Base-by-base conservation (phyloP, 2,888 invertebrate genomes). In the Leptothorax acervorum region DNA sequence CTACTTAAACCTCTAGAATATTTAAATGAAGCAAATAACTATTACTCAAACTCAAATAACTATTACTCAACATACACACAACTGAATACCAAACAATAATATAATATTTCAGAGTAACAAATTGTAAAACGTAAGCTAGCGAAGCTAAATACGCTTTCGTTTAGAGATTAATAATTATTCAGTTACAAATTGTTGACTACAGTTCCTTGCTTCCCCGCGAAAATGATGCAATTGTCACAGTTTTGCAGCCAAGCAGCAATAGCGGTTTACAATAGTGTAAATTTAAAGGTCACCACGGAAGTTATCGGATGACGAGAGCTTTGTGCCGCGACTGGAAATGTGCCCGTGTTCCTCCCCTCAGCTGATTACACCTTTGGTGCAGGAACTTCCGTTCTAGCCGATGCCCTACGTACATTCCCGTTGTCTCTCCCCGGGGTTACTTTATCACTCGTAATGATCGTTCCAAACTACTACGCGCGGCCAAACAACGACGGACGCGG, bases 371-470 rank as follows among this genome's bases (percentile, higher is more conserved):
- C 42, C 53, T 45, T 82, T 51, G 82, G 28, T 15, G 2, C 8
- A 51, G 35, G 18, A 45, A 82, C 75, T 82, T 82, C 45, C 75
- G 53, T 23, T 53, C 23, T 31, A 48, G 8, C 48, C 60, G 60
- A 15, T 35, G 39, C 12, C 8, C 45, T 45, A 79, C 42, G 73
- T 81, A 51, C 75, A 75, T 75, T 31, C 53, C 35, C 63, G 63
- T 53, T 75, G 82, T 63, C 75, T 31, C 45, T 60, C 71, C 84
- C 71, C 63, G 28, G 84, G 84, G 60, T 83, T 78, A 85, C 71
- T 84, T 78, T 83, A 78, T 84, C 84, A 78, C 60, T 65, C 71
- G 70, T 63, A 76, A 85, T 84, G 84, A 84, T 66, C 78, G 76
- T 66, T 76, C 57, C 63, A 31, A 84, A 83, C 71, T 74, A 75